phyloP scores from a whole-genome alignment of 1,140 invertebrate genomes.

The Drosophila insularis region DNA sequence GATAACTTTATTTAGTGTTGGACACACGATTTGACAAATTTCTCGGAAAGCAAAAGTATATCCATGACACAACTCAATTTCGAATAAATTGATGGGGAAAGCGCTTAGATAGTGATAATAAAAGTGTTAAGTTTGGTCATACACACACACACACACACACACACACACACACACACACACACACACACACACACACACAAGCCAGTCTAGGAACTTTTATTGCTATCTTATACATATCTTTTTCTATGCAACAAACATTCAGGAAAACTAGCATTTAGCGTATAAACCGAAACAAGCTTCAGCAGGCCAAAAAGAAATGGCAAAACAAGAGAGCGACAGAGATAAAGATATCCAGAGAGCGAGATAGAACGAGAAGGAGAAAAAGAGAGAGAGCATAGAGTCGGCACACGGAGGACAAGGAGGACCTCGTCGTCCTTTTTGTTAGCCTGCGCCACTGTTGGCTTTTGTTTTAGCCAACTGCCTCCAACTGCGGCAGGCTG shows the following conservation, averaged over 20 bases:
- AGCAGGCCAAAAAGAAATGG: slow-evolving; percentile 2
- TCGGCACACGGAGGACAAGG: background rate
- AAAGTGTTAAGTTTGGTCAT: background rate
- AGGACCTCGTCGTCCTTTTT: slow-evolving; percentile 54
- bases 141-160: no score
- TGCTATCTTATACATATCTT: background rate
- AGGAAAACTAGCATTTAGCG: slow-evolving; percentile 6
- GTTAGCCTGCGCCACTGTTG: slow-evolving; percentile 44
- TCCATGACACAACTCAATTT: background rate
- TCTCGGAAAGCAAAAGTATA: background rate
- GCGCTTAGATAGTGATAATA: background rate
- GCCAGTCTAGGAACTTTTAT: background rate
- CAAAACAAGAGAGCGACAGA: slow-evolving; percentile 1
- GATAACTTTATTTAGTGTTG: background rate
- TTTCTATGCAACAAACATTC: background rate
- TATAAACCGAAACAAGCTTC: slow-evolving; percentile 4
- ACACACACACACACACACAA: background rate
- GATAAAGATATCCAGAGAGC: no score
- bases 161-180: background rate
- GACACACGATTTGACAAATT: background rate
- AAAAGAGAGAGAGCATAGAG: slow-evolving; percentile 13
- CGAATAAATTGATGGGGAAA: background rate
- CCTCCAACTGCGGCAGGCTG: slow-evolving; percentile 21
- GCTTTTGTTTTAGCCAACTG: slow-evolving; percentile 71
- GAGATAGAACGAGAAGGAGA: background rate